A percentile compares a stretch with the other conserved stretches of the same genome.
Conservation (phyloP, 2,888 invertebrate species). For the Chrysotoxum bicinctum region DNA sequence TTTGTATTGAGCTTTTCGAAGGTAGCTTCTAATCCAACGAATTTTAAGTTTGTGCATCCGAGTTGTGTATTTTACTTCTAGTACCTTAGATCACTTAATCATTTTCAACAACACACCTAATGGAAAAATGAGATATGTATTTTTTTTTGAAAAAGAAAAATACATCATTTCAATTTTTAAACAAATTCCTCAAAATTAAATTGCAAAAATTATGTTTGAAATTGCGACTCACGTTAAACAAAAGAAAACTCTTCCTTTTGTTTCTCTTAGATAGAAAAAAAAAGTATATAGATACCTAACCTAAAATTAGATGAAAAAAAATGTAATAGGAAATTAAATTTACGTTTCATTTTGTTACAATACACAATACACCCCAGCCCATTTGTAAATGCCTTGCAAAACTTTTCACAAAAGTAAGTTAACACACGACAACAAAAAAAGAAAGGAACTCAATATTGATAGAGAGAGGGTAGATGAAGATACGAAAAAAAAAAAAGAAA, state of each 20-base stretch:
- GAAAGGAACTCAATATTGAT: conserved; percentile 7
- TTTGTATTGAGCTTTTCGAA: too few species aligned
- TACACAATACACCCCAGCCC: background rate
- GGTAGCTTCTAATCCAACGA: too few species aligned
- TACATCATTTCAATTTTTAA: background rate
- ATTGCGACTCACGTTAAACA: conserved; percentile 16
- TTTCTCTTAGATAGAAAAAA: background rate
- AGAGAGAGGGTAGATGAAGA: conserved; percentile 39
- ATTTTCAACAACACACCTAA: too few species aligned
- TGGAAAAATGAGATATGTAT: background rate
- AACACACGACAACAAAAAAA: conserved; percentile 61
- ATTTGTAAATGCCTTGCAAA: conserved; percentile 46
- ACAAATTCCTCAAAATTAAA: background rate
- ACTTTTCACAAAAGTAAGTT: conserved; percentile 63
- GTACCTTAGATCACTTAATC: too few species aligned
- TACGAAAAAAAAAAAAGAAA: background rate
- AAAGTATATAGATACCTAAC: background rate
- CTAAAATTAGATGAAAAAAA: conserved; percentile 36
- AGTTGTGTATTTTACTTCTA: too few species aligned
- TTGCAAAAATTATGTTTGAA: conserved; percentile 24
- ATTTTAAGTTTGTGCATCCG: too few species aligned
- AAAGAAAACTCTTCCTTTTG: background rate
- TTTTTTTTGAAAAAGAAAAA: background rate
- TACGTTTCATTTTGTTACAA: conserved; percentile 63
- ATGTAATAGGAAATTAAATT: conserved; percentile 65